Base-by-base conservation (phyloP, 2,113 vertebrate genomes). In the Chionodraco myersi region DNA sequence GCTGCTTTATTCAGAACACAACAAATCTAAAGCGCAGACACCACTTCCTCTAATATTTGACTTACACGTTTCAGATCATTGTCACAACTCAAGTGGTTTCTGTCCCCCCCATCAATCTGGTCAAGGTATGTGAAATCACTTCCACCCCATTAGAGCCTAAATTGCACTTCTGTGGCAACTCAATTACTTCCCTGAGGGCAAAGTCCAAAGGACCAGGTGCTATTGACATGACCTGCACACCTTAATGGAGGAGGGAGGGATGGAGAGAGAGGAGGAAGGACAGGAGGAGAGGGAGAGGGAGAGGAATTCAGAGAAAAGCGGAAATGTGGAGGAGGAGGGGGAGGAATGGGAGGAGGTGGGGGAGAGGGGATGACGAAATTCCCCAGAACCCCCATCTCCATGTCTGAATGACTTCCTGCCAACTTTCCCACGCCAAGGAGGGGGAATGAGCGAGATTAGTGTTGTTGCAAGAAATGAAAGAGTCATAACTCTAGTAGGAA, bases 361-460 rank as follows among this genome's bases (percentile, higher is more conserved):
- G 15, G 52, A 23, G 49, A 71, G 48, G 72, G 80, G 89, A 80
- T 72, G 78, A 84, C 49, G 0, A 76, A 84, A 91, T 77, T 86
- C 77, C 74, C 88, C 77, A 89, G 63, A 75, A 89, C 75, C 84
- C 71, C 69, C 44, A 62, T 72, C 66, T 72, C 67, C 53, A 10
- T 7, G 86, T 91, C 87, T 91, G 81, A 79, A 44, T 26, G 75
- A 90, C 91, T 89, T 92, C 90, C 91, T 93, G 89, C 85, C 87
- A 69, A 75, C 63, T 87, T 93, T 92, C 92, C 86, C 91, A 92
- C 84, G 89, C 79, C 36, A 1, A 67, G 14, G 36, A 45, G 48
- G 41, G 65, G 48, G 60, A 78, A 74, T 0, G 53, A 51, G 52
- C 18, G 66, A 82, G 75, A 87, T 88, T 77, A 86, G 61, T 80